Evolutionary conservation across 2,797 vertebrate genomes (phyloP), one percentile per base, ranked within the genome.

Genomic region (Chaenodraco wilsoni): DNA sequence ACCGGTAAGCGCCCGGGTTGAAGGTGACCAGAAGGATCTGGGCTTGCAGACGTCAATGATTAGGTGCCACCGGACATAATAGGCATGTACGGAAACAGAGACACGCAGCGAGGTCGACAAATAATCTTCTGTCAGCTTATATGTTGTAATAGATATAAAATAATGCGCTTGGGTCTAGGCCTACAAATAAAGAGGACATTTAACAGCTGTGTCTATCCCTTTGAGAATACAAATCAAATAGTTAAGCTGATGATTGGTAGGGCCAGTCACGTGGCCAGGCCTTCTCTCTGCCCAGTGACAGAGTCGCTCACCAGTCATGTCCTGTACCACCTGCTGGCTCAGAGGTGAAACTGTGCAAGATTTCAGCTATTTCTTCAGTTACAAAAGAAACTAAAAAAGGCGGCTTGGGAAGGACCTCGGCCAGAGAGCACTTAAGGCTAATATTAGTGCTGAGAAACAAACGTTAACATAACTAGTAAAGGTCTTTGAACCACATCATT

Each of bases 311-410:
- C 82, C 83, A 72, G 87, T 78, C 61, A 61, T 79, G 82, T 91
- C 89, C 91, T 91, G 89, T 69, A 88, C 90, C 85, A 85, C 85
- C 84, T 61, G 74, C 92, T 94, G 93, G 93, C 93, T 95, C 93
- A 94, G 93, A 92, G 93, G 92, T 93, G 90, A 91, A 93, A 94
- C 90, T 95, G 94, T 94, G 93, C 94, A 95, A 95, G 91, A 91
- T 91, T 92, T 90, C 88, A 91, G 82, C 71, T 82, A 87, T 89
- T 91, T 93, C 89, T 92, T 93, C 91, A 92, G 86, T 91, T 93
- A 89, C 45, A 88, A 91, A 90, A 91, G 40, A 85, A 88, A 89
- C 82, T 55, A 74, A 72, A 84, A 83, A 87, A 81, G 82, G 84
- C 44, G 84, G 82, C 86, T 88, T 85, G 90, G 88, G 84, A 87